Evolutionary conservation across 2,113 vertebrate species (phyloP).

Genomic region (Abramis brama): DNA sequence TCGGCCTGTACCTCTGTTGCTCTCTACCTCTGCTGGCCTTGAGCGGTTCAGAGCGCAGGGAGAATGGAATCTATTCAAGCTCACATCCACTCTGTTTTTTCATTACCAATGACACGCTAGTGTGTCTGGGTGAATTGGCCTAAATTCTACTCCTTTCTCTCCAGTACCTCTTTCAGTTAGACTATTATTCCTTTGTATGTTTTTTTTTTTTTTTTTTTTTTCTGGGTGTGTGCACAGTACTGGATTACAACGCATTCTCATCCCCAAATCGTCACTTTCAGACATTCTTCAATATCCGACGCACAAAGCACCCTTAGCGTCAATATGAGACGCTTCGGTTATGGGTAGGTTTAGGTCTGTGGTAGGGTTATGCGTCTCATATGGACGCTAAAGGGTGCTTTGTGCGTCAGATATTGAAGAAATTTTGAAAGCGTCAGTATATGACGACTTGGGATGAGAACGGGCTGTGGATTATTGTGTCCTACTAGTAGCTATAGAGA

Average conservation of each 20-base stretch:
- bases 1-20: not conserved
- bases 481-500: not conserved
- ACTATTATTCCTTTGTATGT: constrained; percentile 26
- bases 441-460: no score
- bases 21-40: not conserved
- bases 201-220: not conserved
- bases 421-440: no score
- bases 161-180: not conserved
- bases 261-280: no score
- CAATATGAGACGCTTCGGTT: no score
- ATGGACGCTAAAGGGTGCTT: no score
- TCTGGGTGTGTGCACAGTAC: not conserved
- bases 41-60: constrained; percentile 12
- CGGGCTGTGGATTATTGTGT: constrained; percentile 5
- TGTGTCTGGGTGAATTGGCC: constrained; percentile 39
- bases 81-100: constrained; percentile 30
- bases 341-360: no score
- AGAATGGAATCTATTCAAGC: constrained; percentile 48
- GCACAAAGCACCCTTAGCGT: no score
- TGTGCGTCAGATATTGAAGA: no score
- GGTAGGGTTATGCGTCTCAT: no score
- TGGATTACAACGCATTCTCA: no score
- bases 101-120: constrained; percentile 32
- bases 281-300: no score
- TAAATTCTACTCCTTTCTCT: constrained; percentile 1